phyloP scores from a whole-genome alignment of 2,113 vertebrate species.

The Hemiprocne comata region DNA sequence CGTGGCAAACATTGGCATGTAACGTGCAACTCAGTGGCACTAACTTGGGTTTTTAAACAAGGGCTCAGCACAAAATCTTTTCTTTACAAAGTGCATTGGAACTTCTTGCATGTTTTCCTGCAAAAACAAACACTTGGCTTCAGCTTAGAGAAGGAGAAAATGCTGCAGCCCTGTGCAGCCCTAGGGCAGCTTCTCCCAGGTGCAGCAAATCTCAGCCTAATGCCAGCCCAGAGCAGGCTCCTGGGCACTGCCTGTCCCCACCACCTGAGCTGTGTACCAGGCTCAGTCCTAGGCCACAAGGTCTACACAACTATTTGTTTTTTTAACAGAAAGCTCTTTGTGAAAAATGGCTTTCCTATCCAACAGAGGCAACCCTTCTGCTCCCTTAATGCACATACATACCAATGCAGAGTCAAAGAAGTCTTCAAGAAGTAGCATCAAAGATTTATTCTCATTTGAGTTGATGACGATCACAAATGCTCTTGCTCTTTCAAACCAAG shows the following conservation, averaged over 20 bases:
- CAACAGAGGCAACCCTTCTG: background rate
- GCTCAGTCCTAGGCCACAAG: background rate
- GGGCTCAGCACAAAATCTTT: background rate
- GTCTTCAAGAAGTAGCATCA: conserved; percentile 70
- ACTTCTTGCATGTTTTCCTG: background rate
- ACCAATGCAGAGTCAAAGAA: conserved; percentile 83
- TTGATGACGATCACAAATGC: conserved; percentile 54
- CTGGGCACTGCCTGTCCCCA: background rate
- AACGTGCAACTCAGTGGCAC: background rate
- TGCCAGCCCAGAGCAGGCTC: rapidly evolving
- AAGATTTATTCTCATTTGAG: background rate
- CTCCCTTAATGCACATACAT: background rate
- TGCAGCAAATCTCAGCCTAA: background rate
- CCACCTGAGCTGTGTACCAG: background rate
- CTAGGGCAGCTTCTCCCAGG: background rate
- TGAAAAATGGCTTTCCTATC: background rate
- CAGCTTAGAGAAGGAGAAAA: rapidly evolving
- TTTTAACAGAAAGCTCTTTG: background rate
- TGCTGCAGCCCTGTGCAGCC: rapidly evolving
- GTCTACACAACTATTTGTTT: background rate
- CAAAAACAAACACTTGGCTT: background rate
- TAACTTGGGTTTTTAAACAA: background rate
- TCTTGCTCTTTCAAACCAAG: conserved; percentile 81
- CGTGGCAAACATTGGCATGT: rapidly evolving
- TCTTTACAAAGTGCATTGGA: background rate